Percentiles rank a stretch among this genome's conserved stretches.
phyloP scores from a whole-genome alignment of 2,113 vertebrate species.

The Lepus americanus region DNA sequence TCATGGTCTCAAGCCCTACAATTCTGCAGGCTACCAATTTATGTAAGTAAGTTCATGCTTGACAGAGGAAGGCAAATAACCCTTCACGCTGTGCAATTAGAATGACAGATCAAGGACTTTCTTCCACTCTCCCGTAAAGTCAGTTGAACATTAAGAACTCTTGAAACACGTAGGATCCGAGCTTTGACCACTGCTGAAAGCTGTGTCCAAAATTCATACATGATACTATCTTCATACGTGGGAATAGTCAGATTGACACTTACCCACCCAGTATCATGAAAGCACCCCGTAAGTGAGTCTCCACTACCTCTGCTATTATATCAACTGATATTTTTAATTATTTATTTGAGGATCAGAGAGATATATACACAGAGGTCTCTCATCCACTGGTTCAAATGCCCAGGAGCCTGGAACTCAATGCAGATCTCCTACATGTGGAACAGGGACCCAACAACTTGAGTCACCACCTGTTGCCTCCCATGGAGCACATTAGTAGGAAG shows the following conservation, averaged over 20 bases:
- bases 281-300: not conserved
- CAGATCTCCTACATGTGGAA: no score
- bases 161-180: not conserved
- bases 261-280: not conserved
- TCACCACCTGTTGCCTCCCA: no score
- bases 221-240: not conserved
- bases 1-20: not conserved
- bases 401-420: no score
- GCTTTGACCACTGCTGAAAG: not conserved
- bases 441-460: no score
- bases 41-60: not conserved
- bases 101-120: not conserved
- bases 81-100: not conserved
- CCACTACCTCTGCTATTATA: not conserved
- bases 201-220: not conserved
- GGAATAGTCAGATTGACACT: not conserved
- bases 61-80: not conserved
- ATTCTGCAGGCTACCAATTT: not conserved
- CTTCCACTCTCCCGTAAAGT: not conserved
- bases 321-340: not conserved
- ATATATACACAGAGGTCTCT: no score
- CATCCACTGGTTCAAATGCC: no score
- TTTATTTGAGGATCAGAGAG: no score
- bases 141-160: not conserved
- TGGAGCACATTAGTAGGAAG: no score